Evolutionary conservation across 2,797 vertebrate species (phyloP).

Genomic region (Cephalopachus bancanus): DNA sequence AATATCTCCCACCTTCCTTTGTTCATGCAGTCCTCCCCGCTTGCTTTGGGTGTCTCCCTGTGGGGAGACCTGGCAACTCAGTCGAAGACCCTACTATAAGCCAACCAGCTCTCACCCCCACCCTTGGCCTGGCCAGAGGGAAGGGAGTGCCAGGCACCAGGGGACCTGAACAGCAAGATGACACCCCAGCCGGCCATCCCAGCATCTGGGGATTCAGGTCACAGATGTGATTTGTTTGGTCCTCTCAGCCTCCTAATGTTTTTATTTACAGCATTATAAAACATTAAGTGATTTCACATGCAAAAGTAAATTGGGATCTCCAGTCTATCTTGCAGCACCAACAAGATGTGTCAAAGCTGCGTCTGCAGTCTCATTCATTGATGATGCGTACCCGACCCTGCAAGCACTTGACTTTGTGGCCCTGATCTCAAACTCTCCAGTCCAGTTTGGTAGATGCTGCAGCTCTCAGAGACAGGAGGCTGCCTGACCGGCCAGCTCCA

Average conservation of each 20-base stretch:
- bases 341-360: neutral
- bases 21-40: too few relatives aligned
- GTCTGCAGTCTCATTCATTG: neutral
- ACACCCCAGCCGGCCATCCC: neutral
- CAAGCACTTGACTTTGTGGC: neutral
- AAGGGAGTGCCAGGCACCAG: neutral
- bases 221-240: neutral
- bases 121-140: neutral
- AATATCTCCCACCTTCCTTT: neutral
- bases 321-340: neutral
- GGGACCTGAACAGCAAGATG: neutral
- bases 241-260: neutral
- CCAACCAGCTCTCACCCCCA: accelerated
- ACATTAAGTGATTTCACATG: neutral
- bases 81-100: too few relatives aligned
- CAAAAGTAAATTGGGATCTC: neutral
- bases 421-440: neutral
- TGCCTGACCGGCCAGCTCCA: neutral
- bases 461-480: neutral
- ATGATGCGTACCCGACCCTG: neutral
- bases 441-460: neutral
- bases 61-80: neutral
- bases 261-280: neutral
- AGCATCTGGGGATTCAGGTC: neutral
- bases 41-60: too few relatives aligned